phyloP scores from a whole-genome alignment of 2,888 invertebrate genomes.

The Philaethria dido region DNA sequence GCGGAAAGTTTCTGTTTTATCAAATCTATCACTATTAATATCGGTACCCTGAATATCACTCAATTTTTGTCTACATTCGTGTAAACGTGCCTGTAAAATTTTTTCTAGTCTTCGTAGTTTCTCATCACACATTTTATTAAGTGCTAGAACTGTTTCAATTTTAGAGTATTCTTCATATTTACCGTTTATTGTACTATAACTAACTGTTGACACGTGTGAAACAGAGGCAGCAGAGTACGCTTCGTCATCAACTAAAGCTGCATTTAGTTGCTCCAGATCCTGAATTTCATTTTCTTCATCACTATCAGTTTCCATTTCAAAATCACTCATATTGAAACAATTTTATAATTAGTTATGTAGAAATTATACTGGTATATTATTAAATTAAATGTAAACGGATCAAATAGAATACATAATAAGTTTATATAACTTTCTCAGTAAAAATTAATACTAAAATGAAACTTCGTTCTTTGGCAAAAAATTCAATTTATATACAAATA shows the following conservation, averaged over 20 bases:
- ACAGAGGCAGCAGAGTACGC: slow-evolving; percentile 38
- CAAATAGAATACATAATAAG: background rate
- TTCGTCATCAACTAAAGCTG: slow-evolving; percentile 52
- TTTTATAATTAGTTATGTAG: background rate
- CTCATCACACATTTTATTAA: slow-evolving; percentile 69
- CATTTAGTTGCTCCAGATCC: slow-evolving; percentile 53
- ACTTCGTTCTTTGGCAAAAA: background rate
- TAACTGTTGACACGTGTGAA: slow-evolving; percentile 40
- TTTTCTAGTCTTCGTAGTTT: slow-evolving; percentile 61
- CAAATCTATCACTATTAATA: slow-evolving; percentile 43
- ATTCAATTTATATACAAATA: slow-evolving; percentile 2
- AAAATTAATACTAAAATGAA: background rate
- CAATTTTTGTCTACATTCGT: slow-evolving; percentile 64
- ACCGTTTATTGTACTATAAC: slow-evolving; percentile 33
- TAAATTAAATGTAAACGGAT: background rate
- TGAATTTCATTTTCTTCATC: slow-evolving; percentile 55
- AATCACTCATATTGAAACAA: slow-evolving; percentile 40
- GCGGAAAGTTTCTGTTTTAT: slow-evolving; percentile 51
- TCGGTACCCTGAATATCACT: slow-evolving; percentile 47
- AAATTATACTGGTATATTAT: background rate
- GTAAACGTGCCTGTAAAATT: slow-evolving; percentile 56
- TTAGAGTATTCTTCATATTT: slow-evolving; percentile 48
- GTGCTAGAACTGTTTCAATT: slow-evolving; percentile 58
- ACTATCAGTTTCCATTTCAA: slow-evolving; percentile 50
- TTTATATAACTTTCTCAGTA: background rate